Percentiles rank a stretch among this genome's conserved stretches.
phyloP scores from a whole-genome alignment of 2,888 invertebrate genomes.

The Ochropleura leucogaster region DNA sequence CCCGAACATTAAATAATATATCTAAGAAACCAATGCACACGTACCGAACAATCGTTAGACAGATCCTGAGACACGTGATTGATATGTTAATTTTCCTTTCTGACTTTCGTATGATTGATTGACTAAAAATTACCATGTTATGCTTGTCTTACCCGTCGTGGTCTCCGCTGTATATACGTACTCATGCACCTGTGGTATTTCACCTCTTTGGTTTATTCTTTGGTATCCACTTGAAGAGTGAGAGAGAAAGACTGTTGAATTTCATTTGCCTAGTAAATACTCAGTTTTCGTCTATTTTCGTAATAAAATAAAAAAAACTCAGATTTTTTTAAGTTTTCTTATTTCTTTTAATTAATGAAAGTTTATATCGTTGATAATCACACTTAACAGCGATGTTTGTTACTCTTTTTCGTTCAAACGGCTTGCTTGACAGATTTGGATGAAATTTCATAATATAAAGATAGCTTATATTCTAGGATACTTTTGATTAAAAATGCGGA shows the following conservation, averaged over 20 bases:
- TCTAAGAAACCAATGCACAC: neutral
- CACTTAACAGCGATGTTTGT: too few relatives aligned
- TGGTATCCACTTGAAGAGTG: constrained; percentile 1
- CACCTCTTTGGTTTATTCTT: constrained; percentile 11
- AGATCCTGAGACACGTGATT: constrained; percentile 44
- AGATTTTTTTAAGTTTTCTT: neutral
- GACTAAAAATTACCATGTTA: constrained; percentile 39
- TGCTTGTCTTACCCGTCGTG: constrained; percentile 26
- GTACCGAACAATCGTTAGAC: constrained; percentile 20
- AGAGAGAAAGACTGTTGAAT: neutral
- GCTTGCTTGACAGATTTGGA: too few relatives aligned
- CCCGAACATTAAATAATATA: neutral
- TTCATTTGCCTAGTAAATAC: too few relatives aligned
- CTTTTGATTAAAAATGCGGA: too few relatives aligned
- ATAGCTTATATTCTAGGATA: too few relatives aligned
- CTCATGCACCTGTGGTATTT: constrained; percentile 34
- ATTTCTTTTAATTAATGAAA: too few relatives aligned
- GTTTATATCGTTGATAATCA: too few relatives aligned
- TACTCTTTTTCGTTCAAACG: too few relatives aligned
- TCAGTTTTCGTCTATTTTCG: neutral
- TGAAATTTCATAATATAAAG: too few relatives aligned
- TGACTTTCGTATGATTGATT: constrained; percentile 45
- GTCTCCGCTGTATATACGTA: constrained; percentile 35
- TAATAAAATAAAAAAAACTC: neutral
- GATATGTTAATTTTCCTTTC: constrained; percentile 53